These are phyloP conservation scores for Coluber constrictor DNA, from an alignment of 2,797 vertebrate species.

Conservation along the genomic window DNA sequence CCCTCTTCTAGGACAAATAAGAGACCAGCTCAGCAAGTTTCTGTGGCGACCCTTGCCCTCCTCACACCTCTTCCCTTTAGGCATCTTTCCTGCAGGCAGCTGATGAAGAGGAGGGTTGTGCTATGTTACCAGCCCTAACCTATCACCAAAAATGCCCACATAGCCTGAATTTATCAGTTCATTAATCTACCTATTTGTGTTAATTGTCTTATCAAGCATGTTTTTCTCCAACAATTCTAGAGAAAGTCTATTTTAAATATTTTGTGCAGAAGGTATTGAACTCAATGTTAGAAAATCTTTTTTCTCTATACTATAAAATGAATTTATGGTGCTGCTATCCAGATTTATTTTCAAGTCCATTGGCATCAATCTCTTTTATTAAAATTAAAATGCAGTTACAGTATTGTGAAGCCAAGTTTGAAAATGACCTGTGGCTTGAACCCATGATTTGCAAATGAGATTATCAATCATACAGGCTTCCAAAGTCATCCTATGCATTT, in stretches of 20 bases:
- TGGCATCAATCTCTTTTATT: not conserved
- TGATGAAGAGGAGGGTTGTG: not conserved
- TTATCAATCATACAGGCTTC: not conserved
- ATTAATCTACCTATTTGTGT: not conserved
- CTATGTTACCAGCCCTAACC: not conserved
- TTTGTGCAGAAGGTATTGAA: not conserved
- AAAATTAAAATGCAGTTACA: not conserved
- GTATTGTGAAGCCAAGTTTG: not conserved
- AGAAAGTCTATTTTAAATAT: not conserved
- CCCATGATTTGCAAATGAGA: not conserved
- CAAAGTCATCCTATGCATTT: not conserved
- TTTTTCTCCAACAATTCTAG: not conserved
- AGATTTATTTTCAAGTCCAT: not conserved
- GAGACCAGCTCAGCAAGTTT: not conserved
- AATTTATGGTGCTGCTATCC: not conserved
- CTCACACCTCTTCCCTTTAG: not conserved
- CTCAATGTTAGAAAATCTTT: not conserved
- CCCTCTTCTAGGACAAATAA: not conserved
- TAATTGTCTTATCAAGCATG: not conserved
- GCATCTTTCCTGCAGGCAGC: not conserved
- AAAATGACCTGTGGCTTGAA: not conserved
- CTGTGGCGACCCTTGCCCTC: not conserved
- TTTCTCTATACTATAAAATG: not conserved
- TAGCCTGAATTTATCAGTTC: not conserved
- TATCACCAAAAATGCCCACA: not conserved